Percentiles rank a stretch among this genome's conserved stretches.
These are phyloP conservation scores for Meta bourneti DNA, from an alignment of 2,888 invertebrate genomes.

Conservation along the genomic window DNA sequence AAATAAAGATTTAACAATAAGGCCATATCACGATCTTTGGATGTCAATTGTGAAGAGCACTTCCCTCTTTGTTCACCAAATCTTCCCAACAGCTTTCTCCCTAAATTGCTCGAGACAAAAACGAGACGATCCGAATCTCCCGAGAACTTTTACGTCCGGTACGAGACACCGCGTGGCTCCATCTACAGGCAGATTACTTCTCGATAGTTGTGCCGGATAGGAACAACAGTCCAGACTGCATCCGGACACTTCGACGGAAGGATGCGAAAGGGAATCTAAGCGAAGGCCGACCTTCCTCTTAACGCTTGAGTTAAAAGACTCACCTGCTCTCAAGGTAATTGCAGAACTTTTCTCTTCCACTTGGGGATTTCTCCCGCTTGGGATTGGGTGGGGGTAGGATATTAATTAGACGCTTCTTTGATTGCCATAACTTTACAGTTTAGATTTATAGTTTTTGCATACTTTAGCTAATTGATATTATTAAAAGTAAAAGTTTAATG, in stretches of 20 bases:
- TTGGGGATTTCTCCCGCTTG: not conserved
- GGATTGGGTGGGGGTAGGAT: too few relatives aligned
- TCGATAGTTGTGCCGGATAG: slow-evolving; percentile 35
- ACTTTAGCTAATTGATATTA: too few relatives aligned
- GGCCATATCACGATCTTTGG: too few relatives aligned
- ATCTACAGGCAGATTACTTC: slow-evolving; percentile 24
- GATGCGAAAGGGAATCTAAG: slow-evolving; percentile 33
- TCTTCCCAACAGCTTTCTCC: not conserved
- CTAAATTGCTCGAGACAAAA: not conserved
- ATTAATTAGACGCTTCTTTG: too few relatives aligned
- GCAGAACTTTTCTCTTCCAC: slow-evolving; percentile 4
- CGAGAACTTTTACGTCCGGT: slow-evolving; percentile 23
- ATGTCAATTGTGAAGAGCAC: too few relatives aligned
- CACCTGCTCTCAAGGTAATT: slow-evolving; percentile 51
- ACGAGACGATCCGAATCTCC: not conserved
- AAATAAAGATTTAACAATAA: too few relatives aligned
- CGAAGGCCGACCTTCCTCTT: not conserved
- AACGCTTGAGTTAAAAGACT: not conserved
- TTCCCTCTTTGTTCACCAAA: not conserved
- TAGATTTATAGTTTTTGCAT: too few relatives aligned
- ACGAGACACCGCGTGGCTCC: slow-evolving; percentile 41
- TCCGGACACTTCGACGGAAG: slow-evolving; percentile 54
- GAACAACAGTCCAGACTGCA: slow-evolving; percentile 37
- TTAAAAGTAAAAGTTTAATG: too few relatives aligned
- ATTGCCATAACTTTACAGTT: too few relatives aligned